Evolutionary conservation across 1,140 invertebrate genomes (phyloP), one percentile per base, ranked within the genome.

Genomic region (Bilobella aurantiaca): DNA sequence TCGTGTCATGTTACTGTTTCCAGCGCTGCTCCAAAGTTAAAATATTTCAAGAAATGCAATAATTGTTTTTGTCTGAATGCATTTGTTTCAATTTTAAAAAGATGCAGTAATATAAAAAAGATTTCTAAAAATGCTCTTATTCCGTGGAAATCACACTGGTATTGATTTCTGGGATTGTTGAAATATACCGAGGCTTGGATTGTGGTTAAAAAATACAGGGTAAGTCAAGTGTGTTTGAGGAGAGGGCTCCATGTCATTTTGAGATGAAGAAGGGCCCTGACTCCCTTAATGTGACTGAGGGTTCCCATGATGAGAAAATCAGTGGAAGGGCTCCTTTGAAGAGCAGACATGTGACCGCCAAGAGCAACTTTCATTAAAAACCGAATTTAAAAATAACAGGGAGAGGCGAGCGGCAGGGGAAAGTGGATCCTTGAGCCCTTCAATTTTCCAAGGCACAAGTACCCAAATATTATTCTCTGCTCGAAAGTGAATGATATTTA

Each of bases 321-420:
- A 53, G 49, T 61, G 65, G 37, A 57, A 61, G 34, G 37, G 64
- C 8, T 12, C 8, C n/a, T 12, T 42, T 42, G 62, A 62, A 61
- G 61, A 63, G 49, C 60, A 69, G 64, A 59, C 64, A 62, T 66
- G 68, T 69, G 68, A 66, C 64, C 68, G 68, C 64, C 63, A 61
- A 27, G 58, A 60, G 67, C 67, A 63, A 62, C 49, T 57, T 69
- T 69, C 68, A 69, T 69, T 69, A 69, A 69, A 69, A 69, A 66
- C 49, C 68, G 62, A 69, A 57, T 69, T 69, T 69, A 69, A 69
- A 68, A 69, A 69, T 69, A 69, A 69, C 64, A 69, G 62, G 64
- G 63, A 62, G 29, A 62, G 32, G 37, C 57, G 57, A 18, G n/a
- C n/a, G n/a, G n/a, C n/a, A n/a, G n/a, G 16, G 27, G 5, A 14